Percentiles rank a stretch among this genome's conserved stretches.
phyloP scores from a whole-genome alignment of 2,797 vertebrate species.

The Calcarius lapponicus region DNA sequence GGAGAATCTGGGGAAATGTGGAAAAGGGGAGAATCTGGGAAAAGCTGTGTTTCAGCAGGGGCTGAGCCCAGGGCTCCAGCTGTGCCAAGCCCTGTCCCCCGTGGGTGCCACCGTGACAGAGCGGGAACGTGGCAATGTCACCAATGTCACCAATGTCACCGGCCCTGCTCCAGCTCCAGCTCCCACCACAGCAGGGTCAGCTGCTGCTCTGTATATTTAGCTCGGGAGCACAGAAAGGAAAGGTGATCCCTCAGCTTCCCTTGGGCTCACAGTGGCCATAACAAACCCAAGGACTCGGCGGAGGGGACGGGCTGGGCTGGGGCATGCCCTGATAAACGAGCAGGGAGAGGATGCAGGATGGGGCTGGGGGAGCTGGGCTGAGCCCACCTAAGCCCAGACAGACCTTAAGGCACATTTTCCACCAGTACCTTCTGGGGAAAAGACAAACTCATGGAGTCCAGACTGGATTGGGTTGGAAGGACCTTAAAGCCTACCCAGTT shows the following conservation, averaged over 20 bases:
- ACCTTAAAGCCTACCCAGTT: too few relatives aligned
- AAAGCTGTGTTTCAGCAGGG: background rate
- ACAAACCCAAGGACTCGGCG: background rate
- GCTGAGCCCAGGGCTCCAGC: background rate
- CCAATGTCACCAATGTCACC: background rate
- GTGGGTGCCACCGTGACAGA: background rate
- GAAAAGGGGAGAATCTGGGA: too few relatives aligned
- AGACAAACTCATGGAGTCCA: background rate
- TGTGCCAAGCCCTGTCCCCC: rapidly evolving
- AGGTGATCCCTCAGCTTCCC: slow-evolving; percentile 62
- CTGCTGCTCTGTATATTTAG: slow-evolving; percentile 77
- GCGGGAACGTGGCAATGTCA: slow-evolving; percentile 34
- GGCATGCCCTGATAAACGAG: rapidly evolving
- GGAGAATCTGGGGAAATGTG: rapidly evolving
- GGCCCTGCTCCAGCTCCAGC: background rate
- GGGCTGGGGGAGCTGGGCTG: background rate
- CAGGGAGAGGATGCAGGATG: background rate
- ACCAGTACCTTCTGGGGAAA: background rate
- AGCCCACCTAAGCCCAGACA: background rate
- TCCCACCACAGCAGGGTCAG: slow-evolving; percentile 34
- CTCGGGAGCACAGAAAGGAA: slow-evolving; percentile 15
- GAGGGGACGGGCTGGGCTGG: background rate
- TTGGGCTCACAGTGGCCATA: rapidly evolving
- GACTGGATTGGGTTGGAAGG: background rate
- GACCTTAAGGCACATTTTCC: background rate